These are phyloP conservation scores for Tachina grossa DNA, from an alignment of 2,888 invertebrate genomes.

Conservation along the genomic window DNA sequence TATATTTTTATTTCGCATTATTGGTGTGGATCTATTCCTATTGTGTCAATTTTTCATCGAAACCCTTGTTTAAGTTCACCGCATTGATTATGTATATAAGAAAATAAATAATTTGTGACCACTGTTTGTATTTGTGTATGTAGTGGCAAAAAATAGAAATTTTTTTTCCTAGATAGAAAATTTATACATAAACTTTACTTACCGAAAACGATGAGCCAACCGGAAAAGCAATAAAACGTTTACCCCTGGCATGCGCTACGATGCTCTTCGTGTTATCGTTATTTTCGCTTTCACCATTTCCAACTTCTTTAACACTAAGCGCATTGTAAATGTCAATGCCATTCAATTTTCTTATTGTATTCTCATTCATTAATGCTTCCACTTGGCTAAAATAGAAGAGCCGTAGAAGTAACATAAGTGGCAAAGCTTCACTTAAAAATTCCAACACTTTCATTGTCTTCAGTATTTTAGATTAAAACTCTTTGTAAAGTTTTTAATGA, in stretches of 20 bases:
- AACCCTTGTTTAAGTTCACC: too few species aligned
- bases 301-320: background rate
- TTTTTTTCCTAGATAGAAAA: too few species aligned
- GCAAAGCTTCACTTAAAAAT: conserved; percentile 45
- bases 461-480: conserved; percentile 22
- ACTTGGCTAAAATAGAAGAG: conserved; percentile 28
- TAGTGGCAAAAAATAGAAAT: too few species aligned
- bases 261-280: background rate
- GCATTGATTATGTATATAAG: too few species aligned
- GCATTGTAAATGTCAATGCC: conserved; percentile 42
- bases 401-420: conserved; percentile 36
- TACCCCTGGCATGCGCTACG: conserved; percentile 76
- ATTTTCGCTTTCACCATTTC: background rate
- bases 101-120: too few species aligned
- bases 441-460: conserved; percentile 63
- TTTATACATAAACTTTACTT: conserved; percentile 72
- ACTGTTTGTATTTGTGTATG: too few species aligned
- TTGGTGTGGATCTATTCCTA: too few species aligned
- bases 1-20: too few species aligned
- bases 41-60: too few species aligned
- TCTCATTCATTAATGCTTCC: conserved; percentile 11
- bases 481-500: conserved; percentile 7
- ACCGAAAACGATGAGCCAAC: conserved; percentile 85
- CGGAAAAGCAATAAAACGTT: conserved; percentile 84
- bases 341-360: conserved; percentile 30